phyloP scores from a whole-genome alignment of 1,140 invertebrate genomes.

The Papilio xuthus region DNA sequence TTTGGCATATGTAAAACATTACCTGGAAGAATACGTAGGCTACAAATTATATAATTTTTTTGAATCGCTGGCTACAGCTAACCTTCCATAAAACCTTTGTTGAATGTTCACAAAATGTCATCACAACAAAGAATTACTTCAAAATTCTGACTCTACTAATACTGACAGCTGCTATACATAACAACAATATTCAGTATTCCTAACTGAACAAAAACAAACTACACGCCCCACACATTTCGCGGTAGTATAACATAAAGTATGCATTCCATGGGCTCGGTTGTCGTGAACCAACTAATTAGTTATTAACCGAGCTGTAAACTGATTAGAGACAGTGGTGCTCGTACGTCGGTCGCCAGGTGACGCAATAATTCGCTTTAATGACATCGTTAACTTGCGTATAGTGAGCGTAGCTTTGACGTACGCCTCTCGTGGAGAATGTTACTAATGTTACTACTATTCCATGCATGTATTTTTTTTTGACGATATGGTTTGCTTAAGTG shows the following conservation, averaged over 20 bases:
- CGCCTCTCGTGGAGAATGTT: constrained; percentile 24
- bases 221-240: not conserved
- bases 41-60: too few relatives aligned
- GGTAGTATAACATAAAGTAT: constrained; percentile 14
- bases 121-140: not conserved
- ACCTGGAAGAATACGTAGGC: too few relatives aligned
- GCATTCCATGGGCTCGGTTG: constrained; percentile 1
- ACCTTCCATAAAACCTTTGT: too few relatives aligned
- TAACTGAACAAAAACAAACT: not conserved
- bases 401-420: constrained; percentile 41
- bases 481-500: too few relatives aligned
- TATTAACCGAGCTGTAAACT: constrained; percentile 29
- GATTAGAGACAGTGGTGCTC: constrained; percentile 27
- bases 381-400: constrained; percentile 59
- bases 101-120: too few relatives aligned
- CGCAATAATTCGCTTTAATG: constrained; percentile 65
- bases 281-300: constrained; percentile 28
- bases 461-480: too few relatives aligned
- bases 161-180: not conserved
- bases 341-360: constrained; percentile 44
- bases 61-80: too few relatives aligned
- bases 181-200: not conserved
- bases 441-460: constrained; percentile 4
- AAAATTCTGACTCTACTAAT: not conserved
- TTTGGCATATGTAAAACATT: too few relatives aligned